Percentiles rank a stretch among this genome's conserved stretches.
These are phyloP conservation scores for Glossophaga mutica DNA, from an alignment of 2,797 vertebrate genomes.

Conservation along the genomic window DNA sequence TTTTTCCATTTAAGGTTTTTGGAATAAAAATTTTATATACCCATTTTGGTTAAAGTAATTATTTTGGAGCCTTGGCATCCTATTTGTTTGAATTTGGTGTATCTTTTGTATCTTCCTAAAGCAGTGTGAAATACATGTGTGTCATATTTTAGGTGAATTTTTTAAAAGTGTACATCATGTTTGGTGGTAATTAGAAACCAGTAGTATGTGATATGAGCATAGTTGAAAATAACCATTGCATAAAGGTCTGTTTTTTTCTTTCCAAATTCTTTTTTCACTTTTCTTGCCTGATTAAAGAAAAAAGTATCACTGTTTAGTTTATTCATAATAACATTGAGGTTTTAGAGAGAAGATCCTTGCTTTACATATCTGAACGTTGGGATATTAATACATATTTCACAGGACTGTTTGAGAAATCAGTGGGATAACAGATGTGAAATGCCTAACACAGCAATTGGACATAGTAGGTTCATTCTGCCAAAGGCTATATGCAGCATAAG, in stretches of 20 bases:
- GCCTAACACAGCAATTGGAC: not conserved
- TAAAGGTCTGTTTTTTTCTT: slow-evolving; percentile 35
- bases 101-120: not conserved
- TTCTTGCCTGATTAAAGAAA: not conserved
- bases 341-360: slow-evolving; percentile 6
- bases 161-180: not conserved
- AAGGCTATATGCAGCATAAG: not conserved
- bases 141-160: slow-evolving; percentile 16
- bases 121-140: slow-evolving; percentile 23
- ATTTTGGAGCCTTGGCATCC: not conserved
- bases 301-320: not conserved
- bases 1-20: not conserved
- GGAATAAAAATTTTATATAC: not conserved
- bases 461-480: not conserved
- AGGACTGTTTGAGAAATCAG: not conserved
- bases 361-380: not conserved
- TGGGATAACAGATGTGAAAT: not conserved
- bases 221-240: not conserved
- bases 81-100: slow-evolving; percentile 14
- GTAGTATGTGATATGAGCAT: not conserved
- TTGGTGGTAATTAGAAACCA: slow-evolving; percentile 14
- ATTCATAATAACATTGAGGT: not conserved
- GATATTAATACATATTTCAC: not conserved
- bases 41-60: not conserved
- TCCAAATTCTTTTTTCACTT: slow-evolving; percentile 33